Evolutionary conservation across 2,888 invertebrate genomes (phyloP).

Genomic region (Conus canariensis): DNA sequence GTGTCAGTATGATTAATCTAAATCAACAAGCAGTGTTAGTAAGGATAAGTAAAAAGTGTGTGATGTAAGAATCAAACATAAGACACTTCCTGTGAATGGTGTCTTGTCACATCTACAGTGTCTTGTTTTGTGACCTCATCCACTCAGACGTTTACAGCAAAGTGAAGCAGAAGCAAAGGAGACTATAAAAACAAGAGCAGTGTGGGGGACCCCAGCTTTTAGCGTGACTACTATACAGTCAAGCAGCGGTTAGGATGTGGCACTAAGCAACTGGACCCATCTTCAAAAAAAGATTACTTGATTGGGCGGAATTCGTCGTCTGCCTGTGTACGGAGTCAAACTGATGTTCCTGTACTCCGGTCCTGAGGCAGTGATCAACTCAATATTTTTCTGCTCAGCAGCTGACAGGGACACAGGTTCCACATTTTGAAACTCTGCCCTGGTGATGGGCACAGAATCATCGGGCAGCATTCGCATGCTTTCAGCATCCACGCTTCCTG

Average conservation of each 20-base stretch:
- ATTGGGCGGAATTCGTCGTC: neutral
- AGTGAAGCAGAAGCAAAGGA: slow-evolving; percentile 18
- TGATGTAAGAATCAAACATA: too few species aligned
- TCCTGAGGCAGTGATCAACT: slow-evolving; percentile 13
- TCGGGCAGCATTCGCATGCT: slow-evolving; percentile 31
- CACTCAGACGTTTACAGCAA: neutral
- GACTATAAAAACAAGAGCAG: neutral
- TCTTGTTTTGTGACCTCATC: too few species aligned
- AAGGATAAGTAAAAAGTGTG: too few species aligned
- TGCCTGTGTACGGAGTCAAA: neutral
- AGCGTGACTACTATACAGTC: neutral
- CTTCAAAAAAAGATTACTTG: slow-evolving; percentile 29
- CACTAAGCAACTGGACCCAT: slow-evolving; percentile 8
- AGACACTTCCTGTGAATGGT: too few species aligned
- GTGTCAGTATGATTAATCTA: too few species aligned
- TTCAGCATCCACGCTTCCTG: slow-evolving; percentile 36
- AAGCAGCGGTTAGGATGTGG: slow-evolving; percentile 8
- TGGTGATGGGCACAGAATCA: slow-evolving; percentile 32
- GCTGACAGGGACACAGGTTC: neutral
- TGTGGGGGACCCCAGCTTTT: neutral
- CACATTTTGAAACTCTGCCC: neutral
- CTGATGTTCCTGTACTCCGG: slow-evolving; percentile 4
- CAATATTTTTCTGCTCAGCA: slow-evolving; percentile 3
- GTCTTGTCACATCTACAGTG: too few species aligned
- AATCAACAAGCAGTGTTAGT: too few species aligned